Percentiles rank a stretch among this genome's conserved stretches.
phyloP scores from a whole-genome alignment of 2,888 invertebrate species.

The Melinaea menophilus region DNA sequence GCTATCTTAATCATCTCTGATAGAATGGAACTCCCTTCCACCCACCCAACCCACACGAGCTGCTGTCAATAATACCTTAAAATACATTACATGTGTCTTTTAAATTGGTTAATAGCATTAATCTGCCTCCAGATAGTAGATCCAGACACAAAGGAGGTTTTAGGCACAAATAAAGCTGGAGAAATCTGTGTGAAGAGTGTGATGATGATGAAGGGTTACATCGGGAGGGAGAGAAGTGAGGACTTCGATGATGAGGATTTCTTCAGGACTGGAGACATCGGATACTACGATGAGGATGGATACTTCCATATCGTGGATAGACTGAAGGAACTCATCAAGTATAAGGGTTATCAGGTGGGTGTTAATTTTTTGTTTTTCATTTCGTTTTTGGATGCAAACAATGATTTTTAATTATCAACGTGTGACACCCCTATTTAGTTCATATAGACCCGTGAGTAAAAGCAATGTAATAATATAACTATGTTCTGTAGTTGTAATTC shows the following conservation, averaged over 20 bases:
- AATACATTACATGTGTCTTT: no score
- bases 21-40: constrained; percentile 1
- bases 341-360: constrained; percentile 61
- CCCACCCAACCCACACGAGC: neutral
- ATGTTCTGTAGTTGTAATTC: no score
- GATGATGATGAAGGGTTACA: constrained; percentile 88
- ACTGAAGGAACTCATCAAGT: constrained; percentile 66
- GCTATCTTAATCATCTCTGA: neutral
- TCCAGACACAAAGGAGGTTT: constrained; percentile 75
- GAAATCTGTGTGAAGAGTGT: constrained; percentile 89
- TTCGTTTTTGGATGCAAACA: no score
- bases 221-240: constrained; percentile 58
- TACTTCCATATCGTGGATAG: constrained; percentile 59
- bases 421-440: no score
- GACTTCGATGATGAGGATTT: constrained; percentile 88
- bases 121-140: constrained; percentile 64
- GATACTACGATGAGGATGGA: constrained; percentile 58
- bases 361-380: neutral
- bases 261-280: constrained; percentile 81
- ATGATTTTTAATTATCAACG: no score
- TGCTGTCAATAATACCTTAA: neutral
- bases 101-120: neutral
- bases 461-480: no score
- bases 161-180: constrained; percentile 83
- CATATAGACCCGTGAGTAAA: no score